Evolutionary conservation across 2,888 invertebrate genomes (phyloP), one percentile per base, ranked within the genome.

Genomic region (Macropis europaea): DNA sequence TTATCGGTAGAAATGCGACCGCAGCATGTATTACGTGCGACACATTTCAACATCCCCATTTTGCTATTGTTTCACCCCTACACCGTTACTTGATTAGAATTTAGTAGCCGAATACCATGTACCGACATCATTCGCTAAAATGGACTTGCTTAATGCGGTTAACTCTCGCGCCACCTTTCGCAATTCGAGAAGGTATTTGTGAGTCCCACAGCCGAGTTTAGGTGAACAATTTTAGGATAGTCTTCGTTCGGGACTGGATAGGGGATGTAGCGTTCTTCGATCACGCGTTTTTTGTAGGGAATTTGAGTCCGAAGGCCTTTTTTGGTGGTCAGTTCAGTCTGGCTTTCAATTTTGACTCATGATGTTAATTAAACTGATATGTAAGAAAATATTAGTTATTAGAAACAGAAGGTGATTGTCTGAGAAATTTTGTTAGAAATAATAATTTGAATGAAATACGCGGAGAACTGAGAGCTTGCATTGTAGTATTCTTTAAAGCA

Each of bases 41-140:
- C 42, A 56, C 53, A 73, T 56, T 57, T 66, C 53, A 73, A 63
- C 50, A 66, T 64, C 48, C 63, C 75, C 68, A 59, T 68, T 72
- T 69, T 62, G 24, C 66, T 52, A 54, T 60, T 53, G 57, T 62
- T 64, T 73, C 62, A 76, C 69, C 76, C 76, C 62, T 78, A 81
- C 69, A 57, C 72, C 62, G 68, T 73, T 62, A 76, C 42, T 57
- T 67, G 56, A 73, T 78, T 76, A 78, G 68, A 73, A 78, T 56
- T 78, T 81, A 81, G 73, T 73, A 66, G 70, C 76, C 70, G 78
- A 30, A 43, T 69, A 79, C 75, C 78, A 77, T 70, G 40, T 71
- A 63, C 36, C 17, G 52, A 60, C n/a, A 54, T 69, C 54, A 59
- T 71, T 73, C 60, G 71, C 60, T 59, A 59, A 62, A 38, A 43